A percentile compares a stretch with the other conserved stretches of the same genome.
phyloP scores from a whole-genome alignment of 2,797 vertebrate species.

The Centroberyx gerrardi region DNA sequence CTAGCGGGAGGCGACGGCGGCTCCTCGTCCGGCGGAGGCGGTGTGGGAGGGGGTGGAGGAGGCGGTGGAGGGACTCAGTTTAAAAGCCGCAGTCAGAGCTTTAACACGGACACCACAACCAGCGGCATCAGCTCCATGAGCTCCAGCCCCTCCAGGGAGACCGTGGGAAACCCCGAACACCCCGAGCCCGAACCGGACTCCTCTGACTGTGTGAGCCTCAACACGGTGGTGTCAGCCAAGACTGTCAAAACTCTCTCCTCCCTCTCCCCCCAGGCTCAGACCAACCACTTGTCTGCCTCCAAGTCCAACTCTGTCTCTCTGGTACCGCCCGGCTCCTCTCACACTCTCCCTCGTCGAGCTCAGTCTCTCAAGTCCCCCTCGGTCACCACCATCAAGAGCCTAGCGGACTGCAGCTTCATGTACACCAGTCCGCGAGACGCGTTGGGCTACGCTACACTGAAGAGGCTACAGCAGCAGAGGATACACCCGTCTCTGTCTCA shows the following conservation, averaged over 20 bases:
- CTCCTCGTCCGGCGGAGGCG: conserved; percentile 82
- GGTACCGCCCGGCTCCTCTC: conserved; percentile 94
- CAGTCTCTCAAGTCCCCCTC: conserved; percentile 98
- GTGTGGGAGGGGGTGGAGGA: conserved; percentile 83
- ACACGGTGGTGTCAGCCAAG: conserved; percentile 96
- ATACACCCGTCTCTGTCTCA: conserved; percentile 97
- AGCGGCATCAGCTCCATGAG: conserved; percentile 99
- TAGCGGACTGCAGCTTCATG: conserved; percentile 96
- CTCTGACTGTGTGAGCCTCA: conserved; percentile 97
- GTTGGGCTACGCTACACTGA: conserved; percentile 96
- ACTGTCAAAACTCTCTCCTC: conserved; percentile 92
- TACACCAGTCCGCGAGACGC: conserved; percentile 97
- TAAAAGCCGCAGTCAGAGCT: conserved; percentile 99
- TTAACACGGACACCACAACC: conserved; percentile 99
- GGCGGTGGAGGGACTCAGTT: conserved; percentile 89
- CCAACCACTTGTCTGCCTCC: conserved; percentile 92
- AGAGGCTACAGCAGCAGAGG: conserved; percentile 96
- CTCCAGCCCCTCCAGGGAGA: conserved; percentile 97
- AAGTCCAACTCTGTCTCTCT: conserved; percentile 94
- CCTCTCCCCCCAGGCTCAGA: conserved; percentile 89
- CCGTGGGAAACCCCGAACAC: conserved; percentile 90
- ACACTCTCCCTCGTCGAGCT: conserved; percentile 96
- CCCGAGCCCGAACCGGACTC: conserved; percentile 88
- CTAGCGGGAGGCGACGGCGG: conserved; percentile 90
- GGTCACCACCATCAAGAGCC: conserved; percentile 93